Base-by-base conservation (phyloP, 1,140 invertebrate species). In the Nymphalis io region DNA sequence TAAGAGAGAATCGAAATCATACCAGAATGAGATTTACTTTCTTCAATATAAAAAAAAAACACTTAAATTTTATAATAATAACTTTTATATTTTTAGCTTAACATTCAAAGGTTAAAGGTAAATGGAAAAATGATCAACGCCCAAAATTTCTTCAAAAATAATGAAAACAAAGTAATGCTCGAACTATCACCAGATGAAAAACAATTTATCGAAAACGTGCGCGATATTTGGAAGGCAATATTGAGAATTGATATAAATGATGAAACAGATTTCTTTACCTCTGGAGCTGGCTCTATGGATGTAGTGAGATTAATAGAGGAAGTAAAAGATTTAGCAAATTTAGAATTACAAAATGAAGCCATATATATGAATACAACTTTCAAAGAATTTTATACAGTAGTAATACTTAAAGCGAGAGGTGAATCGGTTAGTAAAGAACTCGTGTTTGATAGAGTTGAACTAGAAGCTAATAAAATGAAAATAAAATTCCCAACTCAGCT, bases 281-380 rank as follows among this genome's bases (percentile, higher is more conserved):
- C 94, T 44, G 98, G 98, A 23, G 98, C 96, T 20, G 96, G 97
- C 0, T 98, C 98, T 11, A 99, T 99, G 97, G 98, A 99, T 87
- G 98, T 99, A 10, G 97, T 98, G 0, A 94, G 98, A 78, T 87
- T 99, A 38, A 95, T 99, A 0, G 98, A 99, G 92, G 98, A 99
- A 92, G 93, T 98, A 0, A 98, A 98, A 88, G 96, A 98, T 63
- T 93, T 95, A 68, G 93, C 96, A 18, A 94, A 94, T 61, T 89
- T 98, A 12, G 93, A 94, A 27, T 83, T 99, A 8, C 94, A 97
- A 82, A 98, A 97, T 83, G 97, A 97, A 79, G 96, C 98, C 74
- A 95, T 99, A 0, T 99, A 98, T 81, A 97, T 99, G 96, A 95
- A 96, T 5, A 96, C 98, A 0, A 94, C 95, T 0, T 98, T 99